Evolutionary conservation across 2,888 invertebrate genomes (phyloP).

Genomic region (Monopis laevigella): DNA sequence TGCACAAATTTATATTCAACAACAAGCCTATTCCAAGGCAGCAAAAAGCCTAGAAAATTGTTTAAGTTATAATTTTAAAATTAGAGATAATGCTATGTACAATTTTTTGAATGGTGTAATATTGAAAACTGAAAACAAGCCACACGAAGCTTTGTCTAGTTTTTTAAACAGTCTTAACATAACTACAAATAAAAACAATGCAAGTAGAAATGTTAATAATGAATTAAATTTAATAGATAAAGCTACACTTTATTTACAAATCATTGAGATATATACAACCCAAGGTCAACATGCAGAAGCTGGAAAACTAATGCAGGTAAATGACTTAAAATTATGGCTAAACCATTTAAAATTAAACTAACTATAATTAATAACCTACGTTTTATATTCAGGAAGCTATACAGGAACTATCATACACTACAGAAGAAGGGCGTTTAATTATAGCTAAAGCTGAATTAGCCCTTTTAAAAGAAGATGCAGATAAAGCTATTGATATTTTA

Average conservation of each 20-base stretch:
- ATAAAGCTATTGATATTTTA: constrained; percentile 82
- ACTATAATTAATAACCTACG: not conserved
- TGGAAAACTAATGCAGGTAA: constrained; percentile 78
- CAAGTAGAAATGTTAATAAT: constrained; percentile 36
- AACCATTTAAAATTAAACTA: not conserved
- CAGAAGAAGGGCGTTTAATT: constrained; percentile 85
- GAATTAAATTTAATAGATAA: constrained; percentile 76
- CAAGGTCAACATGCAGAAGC: constrained; percentile 82
- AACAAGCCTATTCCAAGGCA: constrained; percentile 77
- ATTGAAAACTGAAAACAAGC: constrained; percentile 76
- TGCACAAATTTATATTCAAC: constrained; percentile 84
- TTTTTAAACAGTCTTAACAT: constrained; percentile 79
- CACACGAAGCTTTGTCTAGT: constrained; percentile 77
- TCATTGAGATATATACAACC: constrained; percentile 79
- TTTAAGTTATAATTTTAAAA: constrained; percentile 91
- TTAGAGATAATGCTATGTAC: constrained; percentile 90
- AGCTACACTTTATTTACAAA: constrained; percentile 86
- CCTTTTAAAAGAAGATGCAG: constrained; percentile 81
- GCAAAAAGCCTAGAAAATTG: constrained; percentile 89
- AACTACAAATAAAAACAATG: constrained; percentile 48
- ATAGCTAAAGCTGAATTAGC: constrained; percentile 88
- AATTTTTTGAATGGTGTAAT: constrained; percentile 88
- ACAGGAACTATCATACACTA: constrained; percentile 76
- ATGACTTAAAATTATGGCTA: not conserved
- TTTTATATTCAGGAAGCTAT: constrained; percentile 62